phyloP scores from a whole-genome alignment of 2,797 vertebrate species.

The Falco biarmicus region DNA sequence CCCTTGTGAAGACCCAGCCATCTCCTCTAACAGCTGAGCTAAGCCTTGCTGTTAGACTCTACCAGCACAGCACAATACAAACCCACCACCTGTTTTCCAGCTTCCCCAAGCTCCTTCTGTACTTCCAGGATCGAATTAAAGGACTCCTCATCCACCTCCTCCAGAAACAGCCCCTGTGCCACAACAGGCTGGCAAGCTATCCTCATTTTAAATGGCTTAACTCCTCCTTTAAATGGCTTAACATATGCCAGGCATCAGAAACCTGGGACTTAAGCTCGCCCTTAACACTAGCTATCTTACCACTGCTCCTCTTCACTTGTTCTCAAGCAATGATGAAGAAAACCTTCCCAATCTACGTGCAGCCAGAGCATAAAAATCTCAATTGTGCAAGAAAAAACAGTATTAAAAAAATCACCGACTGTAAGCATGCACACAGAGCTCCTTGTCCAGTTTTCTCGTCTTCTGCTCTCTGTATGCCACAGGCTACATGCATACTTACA shows the following conservation, averaged over 20 bases:
- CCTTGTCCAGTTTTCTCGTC: not conserved
- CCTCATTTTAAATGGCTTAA: conserved; percentile 39
- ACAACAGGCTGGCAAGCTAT: not conserved
- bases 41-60: not conserved
- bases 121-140: not conserved
- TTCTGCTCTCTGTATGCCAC: not conserved
- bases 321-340: not conserved
- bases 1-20: not conserved
- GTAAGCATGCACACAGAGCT: not conserved
- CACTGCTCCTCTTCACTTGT: not conserved
- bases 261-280: not conserved
- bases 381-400: not conserved
- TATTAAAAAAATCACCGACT: not conserved
- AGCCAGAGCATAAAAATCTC: not conserved
- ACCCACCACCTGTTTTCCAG: not conserved
- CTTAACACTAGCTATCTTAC: not conserved
- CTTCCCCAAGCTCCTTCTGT: not conserved
- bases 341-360: not conserved
- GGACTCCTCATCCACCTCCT: not conserved
- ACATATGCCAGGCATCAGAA: not conserved
- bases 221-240: conserved; percentile 21
- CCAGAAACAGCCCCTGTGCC: not conserved
- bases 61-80: not conserved
- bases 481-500: not conserved
- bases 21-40: not conserved